Evolutionary conservation across 2,888 invertebrate species (phyloP), one percentile per base, ranked within the genome.

Genomic region (Folsomia manolachei): DNA sequence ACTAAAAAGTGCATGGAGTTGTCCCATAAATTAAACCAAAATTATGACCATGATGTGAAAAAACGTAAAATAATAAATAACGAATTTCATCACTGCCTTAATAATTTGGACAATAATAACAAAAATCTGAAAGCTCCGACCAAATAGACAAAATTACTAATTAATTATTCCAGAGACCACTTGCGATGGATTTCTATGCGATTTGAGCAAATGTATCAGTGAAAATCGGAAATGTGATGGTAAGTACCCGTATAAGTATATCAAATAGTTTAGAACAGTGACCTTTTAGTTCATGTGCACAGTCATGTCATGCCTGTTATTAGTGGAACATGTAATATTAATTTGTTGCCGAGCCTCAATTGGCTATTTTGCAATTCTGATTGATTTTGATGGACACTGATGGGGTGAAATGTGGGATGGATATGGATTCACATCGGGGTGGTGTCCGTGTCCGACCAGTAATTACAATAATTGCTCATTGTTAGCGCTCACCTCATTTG

Each of bases 171-270:
- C 71, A 75, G 75, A 75, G 67, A 73, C 69, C 11, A 56, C n/a
- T n/a, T n/a, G n/a, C 18, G 73, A 75, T 27, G 71, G 75, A 62
- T 79, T 79, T 60, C 68, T 68, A 11, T 79, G 79, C 66, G 79
- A 79, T 70, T 71, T 77, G 18, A 71, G 65, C 23, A 77, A 77
- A 52, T 80, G 80, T 62, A 73, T 77, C 60, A 76, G 76, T 27
- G 69, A 77, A 1, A 63, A 68, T 53, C 67, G 71, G 52, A 65
- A 69, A 70, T 80, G 80, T 52, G 73, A 80, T 69, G 78, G 78
- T 64, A 64, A 66, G 19, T 52, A 64, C n/a, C 14, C 14, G 39
- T 39, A 9, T 4, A 4, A 39, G 39, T 14, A 39, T 4, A 4
- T 39, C 4, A 39, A 39, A 39, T 39, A 39, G n/a, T n/a, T n/a